phyloP scores from a whole-genome alignment of 2,888 invertebrate genomes.

The Xestia c-nigrum region DNA sequence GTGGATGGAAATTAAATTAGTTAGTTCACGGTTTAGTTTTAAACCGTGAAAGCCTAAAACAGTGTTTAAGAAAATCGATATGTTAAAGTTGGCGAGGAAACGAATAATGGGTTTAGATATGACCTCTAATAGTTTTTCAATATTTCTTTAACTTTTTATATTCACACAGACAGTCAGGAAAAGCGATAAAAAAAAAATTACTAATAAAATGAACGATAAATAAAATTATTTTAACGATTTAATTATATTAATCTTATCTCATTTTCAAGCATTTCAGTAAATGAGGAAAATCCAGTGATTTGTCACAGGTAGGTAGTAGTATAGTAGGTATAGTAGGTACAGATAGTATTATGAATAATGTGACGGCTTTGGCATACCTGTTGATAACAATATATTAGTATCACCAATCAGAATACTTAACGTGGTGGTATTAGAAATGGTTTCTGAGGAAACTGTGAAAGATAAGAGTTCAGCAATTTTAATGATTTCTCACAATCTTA shows the following conservation, averaged over 20 bases:
- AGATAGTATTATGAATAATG: slow-evolving; percentile 5
- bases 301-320: too few species aligned
- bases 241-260: background rate
- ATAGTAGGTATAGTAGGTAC: too few species aligned
- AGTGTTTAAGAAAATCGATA: background rate
- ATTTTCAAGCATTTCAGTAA: slow-evolving; percentile 3
- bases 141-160: background rate
- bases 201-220: background rate
- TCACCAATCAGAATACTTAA: slow-evolving; percentile 32
- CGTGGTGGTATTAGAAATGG: slow-evolving; percentile 28
- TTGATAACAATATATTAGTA: slow-evolving; percentile 20
- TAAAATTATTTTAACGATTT: background rate
- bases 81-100: background rate
- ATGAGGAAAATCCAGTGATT: slow-evolving; percentile 25
- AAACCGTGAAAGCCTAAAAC: too few species aligned
- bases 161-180: background rate
- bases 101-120: background rate
- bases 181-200: too few species aligned
- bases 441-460: slow-evolving; percentile 1
- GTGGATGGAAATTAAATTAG: too few species aligned
- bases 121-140: background rate
- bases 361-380: background rate
- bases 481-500: background rate
- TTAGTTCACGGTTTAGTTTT: too few species aligned
- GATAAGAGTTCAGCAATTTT: background rate